These are phyloP conservation scores for Penaeus indicus DNA, from an alignment of 1,140 invertebrate species.

Conservation along the genomic window DNA sequence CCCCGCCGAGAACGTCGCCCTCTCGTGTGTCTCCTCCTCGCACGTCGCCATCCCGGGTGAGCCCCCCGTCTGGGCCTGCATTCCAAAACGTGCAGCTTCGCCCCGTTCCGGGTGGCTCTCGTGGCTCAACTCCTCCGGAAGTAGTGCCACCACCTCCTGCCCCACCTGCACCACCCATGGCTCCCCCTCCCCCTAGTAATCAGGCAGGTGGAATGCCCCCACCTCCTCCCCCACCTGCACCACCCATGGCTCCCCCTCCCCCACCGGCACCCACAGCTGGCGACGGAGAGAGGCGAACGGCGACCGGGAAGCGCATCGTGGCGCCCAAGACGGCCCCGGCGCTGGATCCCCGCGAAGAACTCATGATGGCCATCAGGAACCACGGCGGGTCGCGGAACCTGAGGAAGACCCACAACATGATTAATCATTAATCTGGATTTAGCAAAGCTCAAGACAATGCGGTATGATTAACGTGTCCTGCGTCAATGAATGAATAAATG, in stretches of 20 bases:
- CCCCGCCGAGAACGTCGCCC: conserved; percentile 30
- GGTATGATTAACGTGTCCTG: too few relatives aligned
- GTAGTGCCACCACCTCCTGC: conserved; percentile 1
- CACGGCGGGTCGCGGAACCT: conserved; percentile 50
- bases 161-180: not conserved
- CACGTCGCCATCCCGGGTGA: not conserved
- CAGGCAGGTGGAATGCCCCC: conserved; percentile 22
- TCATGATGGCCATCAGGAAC: conserved; percentile 64
- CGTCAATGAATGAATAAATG: too few relatives aligned
- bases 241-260: conserved; percentile 15
- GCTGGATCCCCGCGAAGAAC: conserved; percentile 63
- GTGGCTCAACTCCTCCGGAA: conserved; percentile 10
- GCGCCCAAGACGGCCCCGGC: conserved; percentile 37
- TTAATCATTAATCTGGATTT: not conserved
- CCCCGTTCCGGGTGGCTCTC: conserved; percentile 17
- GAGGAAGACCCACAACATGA: not conserved
- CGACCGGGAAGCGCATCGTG: conserved; percentile 58
- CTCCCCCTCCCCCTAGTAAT: conserved; percentile 27
- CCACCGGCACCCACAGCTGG: conserved; percentile 7
- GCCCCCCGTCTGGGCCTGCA: conserved; percentile 16
- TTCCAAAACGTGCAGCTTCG: conserved; percentile 26
- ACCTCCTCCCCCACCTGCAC: conserved; percentile 33
- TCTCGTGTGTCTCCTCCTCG: conserved; percentile 1
- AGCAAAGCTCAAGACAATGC: too few relatives aligned
- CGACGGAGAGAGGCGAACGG: conserved; percentile 56